Conservation (phyloP, 2,888 invertebrate genomes). For the Galerucella pusilla region DNA sequence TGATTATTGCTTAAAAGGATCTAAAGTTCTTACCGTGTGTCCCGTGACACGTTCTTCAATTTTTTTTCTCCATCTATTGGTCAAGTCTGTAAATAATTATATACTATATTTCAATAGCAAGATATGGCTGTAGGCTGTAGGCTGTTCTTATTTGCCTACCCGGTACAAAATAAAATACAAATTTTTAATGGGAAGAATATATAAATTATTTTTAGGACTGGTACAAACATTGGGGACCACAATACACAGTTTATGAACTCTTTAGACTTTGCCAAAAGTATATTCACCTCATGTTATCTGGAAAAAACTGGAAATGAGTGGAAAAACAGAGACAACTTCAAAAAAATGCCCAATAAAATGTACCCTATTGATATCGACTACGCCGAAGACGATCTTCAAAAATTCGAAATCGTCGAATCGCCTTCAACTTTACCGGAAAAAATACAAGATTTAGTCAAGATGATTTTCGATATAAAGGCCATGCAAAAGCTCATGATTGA, state of each 20-base stretch:
- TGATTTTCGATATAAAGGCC: constrained; percentile 89
- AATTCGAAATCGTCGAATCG: constrained; percentile 65
- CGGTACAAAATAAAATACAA: not conserved
- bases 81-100: too few relatives aligned
- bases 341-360: constrained; percentile 74
- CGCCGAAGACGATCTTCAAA: constrained; percentile 63
- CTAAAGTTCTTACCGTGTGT: too few relatives aligned
- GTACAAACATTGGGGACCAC: constrained; percentile 84
- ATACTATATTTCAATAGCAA: too few relatives aligned
- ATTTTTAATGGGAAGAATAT: not conserved
- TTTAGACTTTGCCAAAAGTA: constrained; percentile 69
- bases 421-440: constrained; percentile 78
- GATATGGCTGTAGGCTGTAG: too few relatives aligned
- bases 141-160: too few relatives aligned
- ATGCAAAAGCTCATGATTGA: constrained; percentile 95
- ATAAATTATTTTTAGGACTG: constrained; percentile 71
- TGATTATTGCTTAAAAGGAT: too few relatives aligned
- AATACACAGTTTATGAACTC: constrained; percentile 50
- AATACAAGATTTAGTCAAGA: constrained; percentile 84
- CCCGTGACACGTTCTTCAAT: too few relatives aligned
- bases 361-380: constrained; percentile 93
- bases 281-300: constrained; percentile 69
- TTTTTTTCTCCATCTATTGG: too few relatives aligned
- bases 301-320: constrained; percentile 91
- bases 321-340: constrained; percentile 74